phyloP scores from a whole-genome alignment of 2,888 invertebrate genomes.

The Papilio protenor region DNA sequence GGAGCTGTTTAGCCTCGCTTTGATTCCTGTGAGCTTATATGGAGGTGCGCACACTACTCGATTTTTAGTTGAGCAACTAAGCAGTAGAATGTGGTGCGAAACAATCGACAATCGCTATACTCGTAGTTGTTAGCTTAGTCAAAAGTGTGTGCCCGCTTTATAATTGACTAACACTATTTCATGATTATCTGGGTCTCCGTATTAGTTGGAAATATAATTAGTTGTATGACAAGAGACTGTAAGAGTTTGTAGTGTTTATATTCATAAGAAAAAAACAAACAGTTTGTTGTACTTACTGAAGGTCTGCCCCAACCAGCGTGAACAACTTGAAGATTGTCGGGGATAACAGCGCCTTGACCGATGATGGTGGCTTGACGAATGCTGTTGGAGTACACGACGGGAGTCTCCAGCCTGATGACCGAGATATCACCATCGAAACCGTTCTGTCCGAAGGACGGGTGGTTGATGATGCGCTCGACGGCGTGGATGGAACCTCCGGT shows the following conservation, averaged over 20 bases:
- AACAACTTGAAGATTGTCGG: slow-evolving; percentile 53
- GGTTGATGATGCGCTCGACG: slow-evolving; percentile 48
- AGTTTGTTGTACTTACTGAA: slow-evolving; percentile 52
- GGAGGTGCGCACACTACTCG: too few relatives aligned
- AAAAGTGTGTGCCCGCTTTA: too few relatives aligned
- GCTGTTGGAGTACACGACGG: slow-evolving; percentile 50
- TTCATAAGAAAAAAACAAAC: not conserved
- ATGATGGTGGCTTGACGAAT: slow-evolving; percentile 55
- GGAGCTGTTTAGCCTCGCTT: too few relatives aligned
- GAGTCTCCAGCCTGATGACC: slow-evolving; percentile 53
- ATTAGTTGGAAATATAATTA: slow-evolving; percentile 2
- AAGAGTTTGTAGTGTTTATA: too few relatives aligned
- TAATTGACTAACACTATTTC: too few relatives aligned
- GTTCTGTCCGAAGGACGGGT: slow-evolving; percentile 87
- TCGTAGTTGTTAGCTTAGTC: too few relatives aligned
- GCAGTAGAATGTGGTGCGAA: too few relatives aligned
- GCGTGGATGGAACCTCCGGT: slow-evolving; percentile 55
- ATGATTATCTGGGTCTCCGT: too few relatives aligned
- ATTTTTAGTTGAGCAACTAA: too few relatives aligned
- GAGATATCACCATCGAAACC: slow-evolving; percentile 87
- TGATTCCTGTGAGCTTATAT: too few relatives aligned
- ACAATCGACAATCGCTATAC: too few relatives aligned
- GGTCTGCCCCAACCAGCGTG: slow-evolving; percentile 64
- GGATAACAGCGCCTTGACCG: slow-evolving; percentile 44
- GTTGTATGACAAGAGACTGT: too few relatives aligned